Base-by-base conservation (phyloP, 37 sponge, comb jelly and placozoan genomes). In the Diacarnus erythraeanus region DNA sequence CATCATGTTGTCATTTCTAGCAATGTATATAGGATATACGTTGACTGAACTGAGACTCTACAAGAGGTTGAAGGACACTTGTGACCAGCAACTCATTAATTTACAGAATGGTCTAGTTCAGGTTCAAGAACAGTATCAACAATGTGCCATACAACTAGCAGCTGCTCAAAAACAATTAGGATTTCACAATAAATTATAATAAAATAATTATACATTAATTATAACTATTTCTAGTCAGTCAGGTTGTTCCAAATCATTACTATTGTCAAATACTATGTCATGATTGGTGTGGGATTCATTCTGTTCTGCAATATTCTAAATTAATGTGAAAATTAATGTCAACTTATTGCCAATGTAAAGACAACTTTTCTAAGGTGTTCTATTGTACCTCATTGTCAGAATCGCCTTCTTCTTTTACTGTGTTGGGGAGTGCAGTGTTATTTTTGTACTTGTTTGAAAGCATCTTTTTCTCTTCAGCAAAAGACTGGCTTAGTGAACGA, bases 41-140 rank as follows among this genome's bases (percentile, higher is more conserved):
- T 68, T 91, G 26, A 42, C 78, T 9, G 91, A 91, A 38, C 39
- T 91, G 69, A 42, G 86, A 31, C 70, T 91, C n/a, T 83, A 86
- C 83, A 81, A 82, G 74, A 42, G 74, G 56, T 76, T 76, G 70
- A 86, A 86, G 71, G 60, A 17, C 12, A 74, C 85, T 42, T n/a
- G 71, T 61, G 82, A 81, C 47, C 17, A 8, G 0, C 82, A 77
- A 31, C 2, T 82, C 23, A 35, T 2, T 8, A n/a, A 81, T 64
- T 71, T 80, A 8, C 77, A 77, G 57, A 27, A 51, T 8, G 71
- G 59, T 2, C 15, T 87, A 33, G 42, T 38, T 15, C 27, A 42
- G 12, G 58, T 69, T 5, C 79, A 86, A 3, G 30, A 73, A 22
- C 74, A 79, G 65, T 79, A 86, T 57, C 40, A 23, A 23, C 64